A percentile compares a stretch with the other conserved stretches of the same genome.
phyloP scores from a whole-genome alignment of 2,797 vertebrate species.

The Microctenopoma stevenorrisi region DNA sequence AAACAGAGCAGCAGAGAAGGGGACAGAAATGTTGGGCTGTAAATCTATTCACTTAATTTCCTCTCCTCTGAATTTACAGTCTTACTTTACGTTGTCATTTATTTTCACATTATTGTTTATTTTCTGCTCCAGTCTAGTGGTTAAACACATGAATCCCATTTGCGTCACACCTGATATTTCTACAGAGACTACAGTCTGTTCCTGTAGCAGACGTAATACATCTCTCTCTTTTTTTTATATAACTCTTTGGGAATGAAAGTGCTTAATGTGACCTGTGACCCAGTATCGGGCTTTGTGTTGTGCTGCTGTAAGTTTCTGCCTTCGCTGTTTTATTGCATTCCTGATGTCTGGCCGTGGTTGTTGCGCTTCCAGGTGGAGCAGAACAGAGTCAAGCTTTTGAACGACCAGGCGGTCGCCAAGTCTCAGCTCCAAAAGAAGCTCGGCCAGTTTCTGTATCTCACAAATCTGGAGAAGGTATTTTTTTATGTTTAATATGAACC shows the following conservation, averaged over 20 bases:
- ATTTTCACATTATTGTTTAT: not conserved
- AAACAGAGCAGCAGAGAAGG: not conserved
- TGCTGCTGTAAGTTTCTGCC: conserved; percentile 16
- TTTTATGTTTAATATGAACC: not conserved
- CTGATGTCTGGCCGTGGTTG: conserved; percentile 20
- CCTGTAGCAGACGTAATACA: too few relatives aligned
- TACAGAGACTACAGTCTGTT: too few relatives aligned
- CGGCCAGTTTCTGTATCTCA: conserved; percentile 96
- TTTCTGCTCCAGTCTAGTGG: too few relatives aligned
- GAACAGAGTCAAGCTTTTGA: conserved; percentile 96
- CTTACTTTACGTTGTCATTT: not conserved
- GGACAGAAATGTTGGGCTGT: too few relatives aligned
- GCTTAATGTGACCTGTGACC: too few relatives aligned
- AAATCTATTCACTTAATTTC: not conserved
- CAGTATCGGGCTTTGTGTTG: not conserved
- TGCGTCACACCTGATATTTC: not conserved
- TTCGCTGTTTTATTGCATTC: conserved; percentile 20
- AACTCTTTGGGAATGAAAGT: too few relatives aligned
- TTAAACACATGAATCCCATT: not conserved
- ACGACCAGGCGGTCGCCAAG: conserved; percentile 94
- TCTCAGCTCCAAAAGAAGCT: conserved; percentile 98
- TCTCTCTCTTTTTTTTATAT: too few relatives aligned
- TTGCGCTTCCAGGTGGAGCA: conserved; percentile 90
- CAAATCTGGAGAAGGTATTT: conserved; percentile 94
- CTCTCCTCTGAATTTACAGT: not conserved